Evolutionary conservation across 2,888 invertebrate species (phyloP), one percentile per base, ranked within the genome.

Genomic region (Keiferia lycopersicella): DNA sequence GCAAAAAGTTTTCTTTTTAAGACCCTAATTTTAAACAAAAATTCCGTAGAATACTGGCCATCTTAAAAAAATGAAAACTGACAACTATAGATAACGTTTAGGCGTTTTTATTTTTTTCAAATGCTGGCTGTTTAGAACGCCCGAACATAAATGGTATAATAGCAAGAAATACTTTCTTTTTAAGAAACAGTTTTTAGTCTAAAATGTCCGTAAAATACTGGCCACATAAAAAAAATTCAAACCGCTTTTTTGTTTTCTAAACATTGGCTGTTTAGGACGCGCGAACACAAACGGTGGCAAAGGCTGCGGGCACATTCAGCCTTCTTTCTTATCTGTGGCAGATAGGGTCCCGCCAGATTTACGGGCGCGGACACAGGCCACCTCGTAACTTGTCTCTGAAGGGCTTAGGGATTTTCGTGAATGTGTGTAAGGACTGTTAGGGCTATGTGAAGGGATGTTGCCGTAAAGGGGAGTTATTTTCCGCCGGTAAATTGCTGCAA

Each of bases 311-410:
- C 66, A 61, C 58, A 59, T 57, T 63, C 63, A 69, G 70, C 65
- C 56, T 34, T 56, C 16, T 69, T 69, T 69, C 69, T 72, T 75
- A 75, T 74, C 74, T 67, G 65, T 63, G 67, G 65, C 41, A 75
- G 74, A 76, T 70, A 72, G 50, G 48, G 30, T 16, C 7, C 14
- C 69, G 64, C 68, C 67, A 68, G 61, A 78, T 78, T 77, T 78
- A 77, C 77, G 73, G 66, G 70, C 71, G 67, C 64, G 64, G 65
- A 65, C 68, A 62, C 57, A 63, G 53, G 59, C 70, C 73, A 75
- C 75, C 76, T 66, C 73, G 72, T 76, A 73, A 74, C 71, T 76
- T 69, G 64, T 71, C 63, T 63, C 67, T 61, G 62, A 34, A 56
- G 51, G 59, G 60, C 67, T 65, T 67, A 62, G 34, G 63, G 64